Percentiles rank a stretch among this genome's conserved stretches.
These are phyloP conservation scores for Hylaeus anthracinus DNA, from an alignment of 1,140 invertebrate species.

Conservation along the genomic window DNA sequence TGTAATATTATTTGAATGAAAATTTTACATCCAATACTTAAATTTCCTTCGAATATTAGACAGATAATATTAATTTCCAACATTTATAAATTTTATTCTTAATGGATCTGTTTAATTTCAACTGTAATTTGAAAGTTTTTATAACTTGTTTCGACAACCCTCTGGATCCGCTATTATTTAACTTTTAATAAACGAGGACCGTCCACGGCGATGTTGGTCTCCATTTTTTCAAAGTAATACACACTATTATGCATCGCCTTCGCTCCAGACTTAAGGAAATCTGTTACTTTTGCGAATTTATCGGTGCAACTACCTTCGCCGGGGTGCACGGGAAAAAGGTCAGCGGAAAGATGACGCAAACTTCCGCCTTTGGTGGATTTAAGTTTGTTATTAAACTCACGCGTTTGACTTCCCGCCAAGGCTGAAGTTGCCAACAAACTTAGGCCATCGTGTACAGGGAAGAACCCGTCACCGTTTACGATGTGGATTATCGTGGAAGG, in stretches of 20 bases:
- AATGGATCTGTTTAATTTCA: no score
- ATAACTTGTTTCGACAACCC: no score
- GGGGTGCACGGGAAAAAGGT: slow-evolving; percentile 8
- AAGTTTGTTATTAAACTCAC: slow-evolving; percentile 45
- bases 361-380: slow-evolving; percentile 21
- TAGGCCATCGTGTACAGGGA: background rate
- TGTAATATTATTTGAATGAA: no score
- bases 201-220: no score
- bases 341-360: slow-evolving; percentile 19
- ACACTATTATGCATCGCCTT: background rate
- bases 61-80: no score
- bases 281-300: slow-evolving; percentile 17
- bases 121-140: no score
- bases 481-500: background rate
- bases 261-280: background rate
- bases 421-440: slow-evolving; percentile 21
- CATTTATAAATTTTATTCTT: no score
- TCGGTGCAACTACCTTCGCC: background rate
- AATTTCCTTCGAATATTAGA: no score
- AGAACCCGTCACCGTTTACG: background rate
- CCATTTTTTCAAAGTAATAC: no score
- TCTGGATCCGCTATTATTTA: no score
- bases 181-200: no score
- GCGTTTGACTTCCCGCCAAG: background rate
- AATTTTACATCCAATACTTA: no score